A percentile compares a stretch with the other conserved stretches of the same genome.
These are phyloP conservation scores for Maniola jurtina DNA, from an alignment of 1,140 invertebrate species.

Conservation along the genomic window DNA sequence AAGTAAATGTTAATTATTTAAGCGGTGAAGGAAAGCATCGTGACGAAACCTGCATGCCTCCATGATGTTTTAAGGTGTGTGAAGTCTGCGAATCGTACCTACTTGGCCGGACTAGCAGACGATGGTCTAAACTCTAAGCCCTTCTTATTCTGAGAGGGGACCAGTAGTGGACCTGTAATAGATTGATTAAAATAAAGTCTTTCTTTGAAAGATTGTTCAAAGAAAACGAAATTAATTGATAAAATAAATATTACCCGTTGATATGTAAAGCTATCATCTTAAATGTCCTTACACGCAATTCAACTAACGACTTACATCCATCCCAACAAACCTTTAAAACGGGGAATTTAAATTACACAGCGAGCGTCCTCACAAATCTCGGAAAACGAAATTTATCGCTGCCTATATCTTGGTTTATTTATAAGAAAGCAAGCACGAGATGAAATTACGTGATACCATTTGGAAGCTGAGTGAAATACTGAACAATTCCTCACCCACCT, in stretches of 20 bases:
- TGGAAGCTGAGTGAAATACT: conserved; percentile 70
- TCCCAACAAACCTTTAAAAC: conserved; percentile 46
- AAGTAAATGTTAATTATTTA: too few relatives aligned
- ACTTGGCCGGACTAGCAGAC: too few relatives aligned
- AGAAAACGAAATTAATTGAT: background rate
- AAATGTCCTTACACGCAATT: conserved; percentile 9
- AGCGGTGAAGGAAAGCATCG: too few relatives aligned
- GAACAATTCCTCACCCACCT: conserved; percentile 35
- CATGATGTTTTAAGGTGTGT: too few relatives aligned
- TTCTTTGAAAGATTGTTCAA: too few relatives aligned
- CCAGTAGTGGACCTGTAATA: too few relatives aligned
- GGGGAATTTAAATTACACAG: conserved; percentile 69
- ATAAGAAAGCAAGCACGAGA: conserved; percentile 72
- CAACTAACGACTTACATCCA: conserved; percentile 15
- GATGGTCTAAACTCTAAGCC: too few relatives aligned
- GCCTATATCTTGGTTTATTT: conserved; percentile 75
- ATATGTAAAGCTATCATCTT: conserved; percentile 6
- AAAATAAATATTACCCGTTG: background rate
- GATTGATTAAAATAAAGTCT: too few relatives aligned
- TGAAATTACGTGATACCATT: conserved; percentile 78
- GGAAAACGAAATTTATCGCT: conserved; percentile 67
- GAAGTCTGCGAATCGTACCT: too few relatives aligned
- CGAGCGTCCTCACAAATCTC: conserved; percentile 56
- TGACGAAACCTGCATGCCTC: too few relatives aligned
- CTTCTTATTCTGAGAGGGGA: too few relatives aligned